Conservation (phyloP, 2,113 vertebrate species). For the Pluvialis apricaria region DNA sequence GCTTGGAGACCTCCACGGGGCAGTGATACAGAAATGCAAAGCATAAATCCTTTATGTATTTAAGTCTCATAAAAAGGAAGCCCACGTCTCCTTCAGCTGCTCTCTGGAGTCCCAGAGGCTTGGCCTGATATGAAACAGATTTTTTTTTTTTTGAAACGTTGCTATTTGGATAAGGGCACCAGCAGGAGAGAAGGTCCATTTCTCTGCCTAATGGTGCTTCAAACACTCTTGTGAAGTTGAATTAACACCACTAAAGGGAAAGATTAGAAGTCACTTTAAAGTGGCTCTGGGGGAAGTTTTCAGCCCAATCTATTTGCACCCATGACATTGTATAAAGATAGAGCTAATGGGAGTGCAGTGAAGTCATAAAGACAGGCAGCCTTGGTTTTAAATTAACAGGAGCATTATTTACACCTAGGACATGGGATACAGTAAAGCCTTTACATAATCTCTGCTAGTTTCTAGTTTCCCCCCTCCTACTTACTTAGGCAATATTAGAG, state of each 20-base stretch:
- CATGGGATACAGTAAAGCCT: neutral
- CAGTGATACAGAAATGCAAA: neutral
- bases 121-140: neutral
- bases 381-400: slow-evolving; percentile 55
- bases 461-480: neutral
- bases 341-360: slow-evolving; percentile 39
- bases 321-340: neutral
- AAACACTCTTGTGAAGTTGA: slow-evolving; percentile 22
- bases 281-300: slow-evolving; percentile 38
- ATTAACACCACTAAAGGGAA: slow-evolving; percentile 58
- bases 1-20: neutral
- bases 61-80: neutral
- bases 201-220: slow-evolving; percentile 61
- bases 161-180: slow-evolving; percentile 28
- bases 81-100: neutral
- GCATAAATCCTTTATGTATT: neutral
- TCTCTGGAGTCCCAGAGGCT: neutral
- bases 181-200: slow-evolving; percentile 49
- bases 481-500: neutral
- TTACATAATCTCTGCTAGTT: neutral
- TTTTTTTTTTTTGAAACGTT: neutral
- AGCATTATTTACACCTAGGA: slow-evolving; percentile 38
- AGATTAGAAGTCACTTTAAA: slow-evolving; percentile 50
- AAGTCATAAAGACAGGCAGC: slow-evolving; percentile 9
- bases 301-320: slow-evolving; percentile 28